Evolutionary conservation across 2,797 vertebrate genomes (phyloP).

Genomic region (Petrocephalus schoutedeni): DNA sequence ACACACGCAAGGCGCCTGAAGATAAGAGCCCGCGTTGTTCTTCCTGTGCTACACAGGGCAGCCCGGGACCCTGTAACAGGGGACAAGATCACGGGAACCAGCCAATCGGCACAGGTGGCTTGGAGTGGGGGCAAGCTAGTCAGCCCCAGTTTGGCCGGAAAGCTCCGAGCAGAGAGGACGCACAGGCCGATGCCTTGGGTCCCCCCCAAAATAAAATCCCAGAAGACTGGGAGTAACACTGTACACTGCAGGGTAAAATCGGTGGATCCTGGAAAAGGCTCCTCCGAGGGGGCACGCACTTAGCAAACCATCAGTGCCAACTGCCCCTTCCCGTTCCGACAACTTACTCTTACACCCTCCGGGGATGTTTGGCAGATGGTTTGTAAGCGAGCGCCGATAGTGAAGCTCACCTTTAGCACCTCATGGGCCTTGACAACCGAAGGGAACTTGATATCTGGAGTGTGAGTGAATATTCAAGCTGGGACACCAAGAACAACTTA

Average conservation of each 20-base stretch:
- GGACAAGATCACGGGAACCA: background rate
- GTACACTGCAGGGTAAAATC: background rate
- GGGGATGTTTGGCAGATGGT: background rate
- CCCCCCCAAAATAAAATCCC: background rate
- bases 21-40: background rate
- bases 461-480: background rate
- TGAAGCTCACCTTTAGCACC: background rate
- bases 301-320: background rate
- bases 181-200: background rate
- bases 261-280: background rate
- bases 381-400: background rate
- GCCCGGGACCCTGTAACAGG: background rate
- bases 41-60: background rate
- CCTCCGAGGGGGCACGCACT: background rate
- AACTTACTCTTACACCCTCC: background rate
- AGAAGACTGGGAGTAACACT: background rate
- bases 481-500: background rate
- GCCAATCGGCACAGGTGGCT: background rate
- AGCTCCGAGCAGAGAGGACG: background rate
- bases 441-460: background rate
- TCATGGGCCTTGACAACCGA: background rate
- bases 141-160: background rate
- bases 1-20: background rate
- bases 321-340: background rate
- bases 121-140: background rate